These are phyloP conservation scores for Caenorhabditis sinica DNA, from an alignment of 2,888 invertebrate species.

Conservation along the genomic window DNA sequence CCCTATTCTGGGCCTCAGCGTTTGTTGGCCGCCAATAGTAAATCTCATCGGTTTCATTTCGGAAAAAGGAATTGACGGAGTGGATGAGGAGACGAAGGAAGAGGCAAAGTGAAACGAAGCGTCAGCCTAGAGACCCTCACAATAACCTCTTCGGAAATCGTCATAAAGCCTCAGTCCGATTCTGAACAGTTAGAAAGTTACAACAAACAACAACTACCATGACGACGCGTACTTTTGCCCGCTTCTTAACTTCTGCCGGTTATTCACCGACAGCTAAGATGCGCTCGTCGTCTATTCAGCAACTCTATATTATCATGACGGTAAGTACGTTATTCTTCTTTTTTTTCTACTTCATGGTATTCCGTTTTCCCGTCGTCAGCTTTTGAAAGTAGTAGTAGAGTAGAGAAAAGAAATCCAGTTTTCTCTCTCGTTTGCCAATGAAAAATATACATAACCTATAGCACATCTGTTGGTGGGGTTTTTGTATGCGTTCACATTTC, in stretches of 20 bases:
- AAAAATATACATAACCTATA: constrained; percentile 28
- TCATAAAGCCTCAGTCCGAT: constrained; percentile 48
- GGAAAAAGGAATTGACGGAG: constrained; percentile 60
- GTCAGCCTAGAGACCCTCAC: constrained; percentile 39
- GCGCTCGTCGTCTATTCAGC: constrained; percentile 64
- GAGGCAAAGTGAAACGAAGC: constrained; percentile 44
- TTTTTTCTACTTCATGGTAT: too few relatives aligned
- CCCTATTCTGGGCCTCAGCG: constrained; percentile 41
- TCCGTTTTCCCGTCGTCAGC: not conserved
- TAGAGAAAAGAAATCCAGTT: constrained; percentile 32
- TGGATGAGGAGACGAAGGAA: constrained; percentile 21
- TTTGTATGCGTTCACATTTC: not conserved
- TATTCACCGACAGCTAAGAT: constrained; percentile 60
- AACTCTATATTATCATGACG: constrained; percentile 67
- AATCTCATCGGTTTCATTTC: constrained; percentile 67
- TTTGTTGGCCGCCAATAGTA: constrained; percentile 53
- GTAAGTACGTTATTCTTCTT: constrained; percentile 59
- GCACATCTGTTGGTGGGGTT: constrained; percentile 29
- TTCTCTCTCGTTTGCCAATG: constrained; percentile 8
- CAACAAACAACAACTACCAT: constrained; percentile 37
- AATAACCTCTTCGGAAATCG: constrained; percentile 61
- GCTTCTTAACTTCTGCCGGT: constrained; percentile 60
- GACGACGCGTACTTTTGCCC: constrained; percentile 67
- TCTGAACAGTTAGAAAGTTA: constrained; percentile 40
- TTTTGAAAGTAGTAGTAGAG: constrained; percentile 11